phyloP scores from a whole-genome alignment of 2,113 vertebrate genomes.

The Rhodinocichla rosea region DNA sequence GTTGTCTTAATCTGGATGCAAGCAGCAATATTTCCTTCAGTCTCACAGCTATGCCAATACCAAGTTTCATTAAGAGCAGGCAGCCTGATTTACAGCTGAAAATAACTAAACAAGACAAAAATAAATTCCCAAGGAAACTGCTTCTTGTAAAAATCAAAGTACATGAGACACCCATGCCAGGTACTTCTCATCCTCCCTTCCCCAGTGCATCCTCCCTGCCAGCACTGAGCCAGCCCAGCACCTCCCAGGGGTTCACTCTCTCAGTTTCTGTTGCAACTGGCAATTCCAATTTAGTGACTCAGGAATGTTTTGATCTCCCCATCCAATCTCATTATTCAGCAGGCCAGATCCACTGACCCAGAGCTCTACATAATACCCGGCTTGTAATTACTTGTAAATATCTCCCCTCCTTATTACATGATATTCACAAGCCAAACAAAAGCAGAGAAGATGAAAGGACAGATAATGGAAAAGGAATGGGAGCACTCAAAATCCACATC shows the following conservation, averaged over 20 bases:
- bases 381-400: background rate
- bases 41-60: background rate
- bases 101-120: background rate
- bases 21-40: background rate
- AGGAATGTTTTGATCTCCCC: conserved; percentile 29
- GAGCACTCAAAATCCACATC: background rate
- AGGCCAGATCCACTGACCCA: conserved; percentile 44
- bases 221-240: background rate
- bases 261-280: background rate
- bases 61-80: background rate
- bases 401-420: background rate
- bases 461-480: accelerated
- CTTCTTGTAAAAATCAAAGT: background rate
- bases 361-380: conserved; percentile 21
- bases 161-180: background rate
- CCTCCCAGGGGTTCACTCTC: background rate
- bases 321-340: conserved; percentile 25
- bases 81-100: background rate
- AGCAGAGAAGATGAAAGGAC: background rate
- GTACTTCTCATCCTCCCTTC: accelerated
- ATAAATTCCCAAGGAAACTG: background rate
- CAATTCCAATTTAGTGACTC: background rate
- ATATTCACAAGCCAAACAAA: background rate
- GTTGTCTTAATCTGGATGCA: background rate
- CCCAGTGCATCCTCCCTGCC: background rate